phyloP scores from a whole-genome alignment of 2,113 vertebrate genomes.

The Echinops telfairi region DNA sequence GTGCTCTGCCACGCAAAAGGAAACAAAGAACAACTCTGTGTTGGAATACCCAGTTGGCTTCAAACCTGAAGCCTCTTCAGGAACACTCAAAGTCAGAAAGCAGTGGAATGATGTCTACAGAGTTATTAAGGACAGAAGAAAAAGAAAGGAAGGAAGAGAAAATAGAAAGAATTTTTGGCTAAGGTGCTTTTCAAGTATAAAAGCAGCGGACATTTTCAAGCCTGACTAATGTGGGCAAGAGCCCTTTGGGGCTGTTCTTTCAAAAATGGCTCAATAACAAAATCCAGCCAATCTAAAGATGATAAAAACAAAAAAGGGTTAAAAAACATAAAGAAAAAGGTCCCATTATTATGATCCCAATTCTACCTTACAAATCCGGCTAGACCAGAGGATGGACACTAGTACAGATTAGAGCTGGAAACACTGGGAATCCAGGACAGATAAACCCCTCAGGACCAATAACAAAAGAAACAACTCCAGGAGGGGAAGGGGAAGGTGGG shows the following conservation, averaged over 20 bases:
- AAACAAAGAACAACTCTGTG: slow-evolving; percentile 13
- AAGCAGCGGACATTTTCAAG: slow-evolving; percentile 33
- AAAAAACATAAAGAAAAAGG: neutral
- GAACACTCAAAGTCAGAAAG: slow-evolving; percentile 34
- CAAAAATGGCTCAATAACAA: slow-evolving; percentile 1
- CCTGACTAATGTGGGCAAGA: slow-evolving; percentile 29
- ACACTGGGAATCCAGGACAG: no score
- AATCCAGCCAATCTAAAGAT: neutral
- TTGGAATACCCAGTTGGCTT: neutral
- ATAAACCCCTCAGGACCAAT: no score
- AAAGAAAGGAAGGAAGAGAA: neutral
- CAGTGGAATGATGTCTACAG: neutral
- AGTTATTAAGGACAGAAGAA: neutral
- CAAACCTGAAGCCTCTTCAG: neutral
- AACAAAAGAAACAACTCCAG: no score
- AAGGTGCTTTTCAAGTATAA: slow-evolving; percentile 29
- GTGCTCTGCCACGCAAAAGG: neutral
- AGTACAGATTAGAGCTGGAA: no score
- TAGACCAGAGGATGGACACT: no score
- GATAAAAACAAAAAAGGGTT: neutral
- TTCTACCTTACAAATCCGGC: no score
- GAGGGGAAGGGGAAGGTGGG: no score
- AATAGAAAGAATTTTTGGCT: slow-evolving; percentile 41
- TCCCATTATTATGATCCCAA: no score
- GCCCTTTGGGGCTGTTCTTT: slow-evolving; percentile 53